These are phyloP conservation scores for Ectemnius lituratus DNA, from an alignment of 2,888 invertebrate genomes.

Conservation along the genomic window DNA sequence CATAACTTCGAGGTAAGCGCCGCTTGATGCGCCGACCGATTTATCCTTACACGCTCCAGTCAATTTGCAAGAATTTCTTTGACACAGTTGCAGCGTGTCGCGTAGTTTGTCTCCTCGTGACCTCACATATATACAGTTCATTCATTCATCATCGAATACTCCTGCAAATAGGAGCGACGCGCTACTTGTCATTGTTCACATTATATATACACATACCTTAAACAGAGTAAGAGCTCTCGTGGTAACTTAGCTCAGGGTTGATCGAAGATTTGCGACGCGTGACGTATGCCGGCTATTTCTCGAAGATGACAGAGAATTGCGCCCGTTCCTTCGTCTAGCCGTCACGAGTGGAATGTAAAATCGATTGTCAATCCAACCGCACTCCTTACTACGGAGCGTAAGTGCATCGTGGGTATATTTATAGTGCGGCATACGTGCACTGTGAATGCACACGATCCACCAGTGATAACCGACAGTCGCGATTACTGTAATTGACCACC, in stretches of 20 bases:
- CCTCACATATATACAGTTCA: constrained; percentile 12
- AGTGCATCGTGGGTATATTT: constrained; percentile 32
- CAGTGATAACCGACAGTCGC: constrained; percentile 23
- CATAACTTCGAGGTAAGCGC: constrained; percentile 52
- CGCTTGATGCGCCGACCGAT: neutral
- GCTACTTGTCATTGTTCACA: neutral
- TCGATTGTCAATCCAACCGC: constrained; percentile 33
- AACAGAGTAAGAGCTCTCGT: neutral
- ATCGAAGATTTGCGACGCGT: neutral
- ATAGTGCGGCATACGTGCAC: constrained; percentile 23
- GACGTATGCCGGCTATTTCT: constrained; percentile 4
- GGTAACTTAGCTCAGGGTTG: neutral
- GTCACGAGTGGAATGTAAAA: constrained; percentile 45
- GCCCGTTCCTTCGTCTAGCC: constrained; percentile 19
- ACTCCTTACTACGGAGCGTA: neutral
- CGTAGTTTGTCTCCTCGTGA: neutral
- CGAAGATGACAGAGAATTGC: constrained; percentile 8
- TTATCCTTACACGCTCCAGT: neutral
- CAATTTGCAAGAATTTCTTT: neutral
- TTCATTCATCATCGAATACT: constrained; percentile 8
- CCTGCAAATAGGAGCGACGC: too few species aligned
- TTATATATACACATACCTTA: neutral
- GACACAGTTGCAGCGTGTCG: neutral
- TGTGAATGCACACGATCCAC: constrained; percentile 41
- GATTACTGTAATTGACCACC: constrained; percentile 20